These are phyloP conservation scores for Smutsia temminckii DNA, from an alignment of 2,797 vertebrate species.

Conservation along the genomic window DNA sequence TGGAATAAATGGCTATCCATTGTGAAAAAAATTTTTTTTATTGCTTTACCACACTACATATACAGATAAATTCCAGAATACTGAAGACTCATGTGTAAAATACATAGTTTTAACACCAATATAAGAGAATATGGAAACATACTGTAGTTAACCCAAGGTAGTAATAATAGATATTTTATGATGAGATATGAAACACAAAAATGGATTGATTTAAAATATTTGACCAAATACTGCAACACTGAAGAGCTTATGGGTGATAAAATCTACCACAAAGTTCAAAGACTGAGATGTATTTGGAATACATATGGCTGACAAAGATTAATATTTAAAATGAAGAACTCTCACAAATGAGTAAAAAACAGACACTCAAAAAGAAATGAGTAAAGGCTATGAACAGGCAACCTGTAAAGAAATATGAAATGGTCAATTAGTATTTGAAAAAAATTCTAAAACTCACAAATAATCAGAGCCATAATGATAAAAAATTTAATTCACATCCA, in stretches of 20 bases:
- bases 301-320: neutral
- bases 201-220: constrained; percentile 7
- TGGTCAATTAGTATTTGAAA: neutral
- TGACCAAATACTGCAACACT: neutral
- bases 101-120: neutral
- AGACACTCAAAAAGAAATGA: neutral
- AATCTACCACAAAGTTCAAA: constrained; percentile 7
- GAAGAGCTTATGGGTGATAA: neutral
- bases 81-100: neutral
- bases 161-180: neutral
- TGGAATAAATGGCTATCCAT: neutral
- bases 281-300: neutral
- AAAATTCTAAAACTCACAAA: neutral
- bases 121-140: neutral
- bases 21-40: neutral
- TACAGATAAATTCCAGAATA: neutral
- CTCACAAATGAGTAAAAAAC: constrained; percentile 4
- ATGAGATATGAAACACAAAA: constrained; percentile 16
- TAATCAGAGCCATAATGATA: neutral
- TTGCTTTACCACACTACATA: neutral
- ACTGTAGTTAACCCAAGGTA: neutral
- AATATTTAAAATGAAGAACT: neutral
- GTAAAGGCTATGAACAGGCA: neutral
- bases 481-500: neutral
- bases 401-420: neutral